Evolutionary conservation across 2,113 vertebrate genomes (phyloP).

Genomic region (Mesitornis unicolor): DNA sequence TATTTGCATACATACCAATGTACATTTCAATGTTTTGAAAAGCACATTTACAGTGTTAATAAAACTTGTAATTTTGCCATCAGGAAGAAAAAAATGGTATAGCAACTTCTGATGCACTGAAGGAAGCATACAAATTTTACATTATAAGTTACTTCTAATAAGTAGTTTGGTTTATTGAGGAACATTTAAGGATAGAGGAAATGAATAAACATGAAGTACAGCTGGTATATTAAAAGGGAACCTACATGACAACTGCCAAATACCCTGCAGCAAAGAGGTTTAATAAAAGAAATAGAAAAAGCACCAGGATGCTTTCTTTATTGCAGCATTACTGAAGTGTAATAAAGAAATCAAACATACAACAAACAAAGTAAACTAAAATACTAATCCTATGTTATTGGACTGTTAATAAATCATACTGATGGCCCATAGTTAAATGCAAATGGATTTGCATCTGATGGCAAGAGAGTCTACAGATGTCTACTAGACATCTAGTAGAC

Average conservation of each 20-base stretch:
- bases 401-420: slow-evolving; percentile 36
- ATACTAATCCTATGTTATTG: slow-evolving; percentile 39
- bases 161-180: slow-evolving; percentile 70
- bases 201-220: slow-evolving; percentile 72
- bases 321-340: slow-evolving; percentile 41
- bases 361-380: slow-evolving; percentile 63
- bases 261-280: slow-evolving; percentile 66
- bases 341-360: slow-evolving; percentile 51
- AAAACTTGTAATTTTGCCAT: background rate
- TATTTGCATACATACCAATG: background rate
- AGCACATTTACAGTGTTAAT: background rate
- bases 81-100: background rate
- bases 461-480: no score
- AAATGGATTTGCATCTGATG: background rate
- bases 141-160: slow-evolving; percentile 60
- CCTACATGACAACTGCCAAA: slow-evolving; percentile 69
- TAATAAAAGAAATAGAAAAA: slow-evolving; percentile 77
- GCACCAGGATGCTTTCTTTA: slow-evolving; percentile 71
- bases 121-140: background rate
- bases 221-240: slow-evolving; percentile 69
- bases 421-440: slow-evolving; percentile 36
- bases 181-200: slow-evolving; percentile 71
- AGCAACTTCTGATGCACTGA: background rate
- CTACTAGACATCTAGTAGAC: no score
- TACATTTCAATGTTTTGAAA: background rate